Evolutionary conservation across 2,113 vertebrate genomes (phyloP), one percentile per base, ranked within the genome.

Genomic region (Tragelaphus scriptus): DNA sequence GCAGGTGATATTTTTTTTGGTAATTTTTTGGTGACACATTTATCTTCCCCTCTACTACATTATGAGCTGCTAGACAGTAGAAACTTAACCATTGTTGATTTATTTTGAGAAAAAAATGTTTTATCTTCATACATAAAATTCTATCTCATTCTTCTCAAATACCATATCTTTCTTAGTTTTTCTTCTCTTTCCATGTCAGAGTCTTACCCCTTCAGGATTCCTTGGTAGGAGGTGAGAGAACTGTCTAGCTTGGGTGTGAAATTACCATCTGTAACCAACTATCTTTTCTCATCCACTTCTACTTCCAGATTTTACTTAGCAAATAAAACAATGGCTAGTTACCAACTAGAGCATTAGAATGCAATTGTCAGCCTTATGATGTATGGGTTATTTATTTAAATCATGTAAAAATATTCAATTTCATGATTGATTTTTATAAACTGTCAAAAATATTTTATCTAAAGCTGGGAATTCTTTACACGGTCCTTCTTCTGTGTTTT

Each of bases 381-480:
- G 25, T 40, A 63, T 56, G 56, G 9, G 12, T 44, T 84, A 75
- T 53, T 75, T 94, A 63, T 71, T 90, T 82, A 84, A 82, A 89
- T 63, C 36, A 47, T n/a, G 2, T 40, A 87, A 86, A 40, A 68
- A 65, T 90, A 77, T 21, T 75, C 87, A 32, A 71, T 49, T 53
- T 75, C 90, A 59, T 85, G 44, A 77, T 32, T 87, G 36, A 40
- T 55, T 13, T 85, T 81, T 63, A 80, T 7, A 81, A 93, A 84
- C 68, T 96, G 65, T 97, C 58, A 98, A 85, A 98, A 95, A 90
- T 79, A 90, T 95, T 85, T 89, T 95, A 25, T 28, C 44, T 75
- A 96, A 91, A 92, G 82, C 56, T 88, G 36, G 36, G 56, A 95
- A 93, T 97, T 90, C 2, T 94, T 97, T 93, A 94, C 91, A 44